Evolutionary conservation across 2,888 invertebrate genomes (phyloP), one percentile per base, ranked within the genome.

Genomic region (Acleris sparsana): DNA sequence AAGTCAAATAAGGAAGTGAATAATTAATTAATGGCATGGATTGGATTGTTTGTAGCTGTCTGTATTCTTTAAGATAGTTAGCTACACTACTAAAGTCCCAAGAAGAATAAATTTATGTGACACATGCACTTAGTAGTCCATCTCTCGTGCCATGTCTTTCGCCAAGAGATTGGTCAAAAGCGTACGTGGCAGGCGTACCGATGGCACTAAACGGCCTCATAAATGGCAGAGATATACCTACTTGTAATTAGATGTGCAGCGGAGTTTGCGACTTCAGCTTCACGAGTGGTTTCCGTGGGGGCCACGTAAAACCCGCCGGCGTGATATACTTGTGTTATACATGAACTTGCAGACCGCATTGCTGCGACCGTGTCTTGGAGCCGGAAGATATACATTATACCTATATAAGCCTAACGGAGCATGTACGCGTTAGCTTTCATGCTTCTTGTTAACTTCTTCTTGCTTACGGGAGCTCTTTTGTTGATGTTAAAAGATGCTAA

Each of bases 191-290:
- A 9, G 22, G 29, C 60, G 17, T 55, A 55, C 48, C 48, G 53
- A 65, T 51, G 60, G n/a, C 13, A 7, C 17, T 33, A 43, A 61
- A 52, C 53, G 25, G 48, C 33, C 29, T 43, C 44, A 33, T 65
- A 65, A 56, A 60, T 52, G 53, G 43, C 55, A 49, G 25, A 18
- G 51, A 5, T 46, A 5, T 46, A 59, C n/a, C n/a, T n/a, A n/a
- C 52, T 63, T 59, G 53, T 55, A 61, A 65, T 65, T 65, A 65
- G 60, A 56, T 49, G 55, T 52, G 46, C 51, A 22, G 33, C 46
- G 56, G 51, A 61, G 60, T 52, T 65, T 43, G 20, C 52, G 57
- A 20, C 44, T 11, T 46, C 55, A 20, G 53, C 44, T 65, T 65
- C 46, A 61, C 51, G 60, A 61, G 53, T 60, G 39, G 49, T 13